Base-by-base conservation (phyloP, 1,140 invertebrate genomes). In the Monomorium pharaonis region DNA sequence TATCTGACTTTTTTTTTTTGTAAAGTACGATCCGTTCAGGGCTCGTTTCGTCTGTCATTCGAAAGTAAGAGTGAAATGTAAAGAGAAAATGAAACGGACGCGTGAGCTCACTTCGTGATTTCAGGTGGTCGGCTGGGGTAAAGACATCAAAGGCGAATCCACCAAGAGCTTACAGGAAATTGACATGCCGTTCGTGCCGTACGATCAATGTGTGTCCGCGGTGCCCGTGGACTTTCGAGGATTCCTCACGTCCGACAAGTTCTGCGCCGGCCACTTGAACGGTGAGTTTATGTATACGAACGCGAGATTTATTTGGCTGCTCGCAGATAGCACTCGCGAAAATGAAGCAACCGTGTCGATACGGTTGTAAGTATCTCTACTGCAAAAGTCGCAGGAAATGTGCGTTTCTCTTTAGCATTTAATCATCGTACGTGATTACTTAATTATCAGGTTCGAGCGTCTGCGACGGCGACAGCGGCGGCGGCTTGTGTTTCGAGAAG, bases 391-490 rank as follows among this genome's bases (percentile, higher is more conserved):
- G 30, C 54, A n/a, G 2, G 47, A 63, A 16, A 62, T 7, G 21
- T 24, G 12, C n/a, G 12, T 9, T 42, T 72, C 12, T 72, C 3
- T 6, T 49, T 49, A 24, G 16, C 21, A 3, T 27, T 69, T 63
- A 3, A 12, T 54, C 54, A 49, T 44, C 10, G 60, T 51, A n/a
- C 6, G 6, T 47, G 37, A 80, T 62, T 60, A 60, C 74, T 37
- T 24, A 42, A 49, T 86, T 80, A 74, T n/a, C 60, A 94, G 92
- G 89, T 24, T 90, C 88, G 12, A 91, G 86, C 65, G 80, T 92
- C 0, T 92, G 92, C 67, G 88, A 93, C 14, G 90, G 91, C 10
- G 92, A 94, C 74, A 93, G 93, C 49, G 93, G 93, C 7, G 91
- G 93, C 21, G 93, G 92, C 16, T 76, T 95, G 5, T 90, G 60